Percentiles rank a stretch among this genome's conserved stretches.
Evolutionary conservation across 1,140 invertebrate species (phyloP).

Genomic region (Hypothenemus hampei): DNA sequence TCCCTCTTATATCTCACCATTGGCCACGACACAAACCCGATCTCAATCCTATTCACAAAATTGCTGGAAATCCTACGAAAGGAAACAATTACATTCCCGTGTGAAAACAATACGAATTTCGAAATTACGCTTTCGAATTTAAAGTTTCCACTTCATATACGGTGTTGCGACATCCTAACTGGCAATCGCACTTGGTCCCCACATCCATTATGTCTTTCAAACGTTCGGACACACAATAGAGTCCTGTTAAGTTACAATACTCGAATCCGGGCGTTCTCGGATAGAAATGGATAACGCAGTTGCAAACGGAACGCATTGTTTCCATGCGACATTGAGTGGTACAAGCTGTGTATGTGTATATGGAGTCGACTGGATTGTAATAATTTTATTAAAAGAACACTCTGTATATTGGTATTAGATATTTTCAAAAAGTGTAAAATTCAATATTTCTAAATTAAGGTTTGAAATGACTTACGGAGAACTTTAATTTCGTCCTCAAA

Average conservation of each 20-base stretch:
- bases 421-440: neutral
- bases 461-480: neutral
- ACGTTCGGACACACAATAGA: conserved; percentile 54
- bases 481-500: conserved; percentile 58
- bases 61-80: neutral
- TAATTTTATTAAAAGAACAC: no score
- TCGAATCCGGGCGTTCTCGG: conserved; percentile 48
- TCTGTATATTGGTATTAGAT: no score
- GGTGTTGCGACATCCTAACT: conserved; percentile 64
- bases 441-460: neutral
- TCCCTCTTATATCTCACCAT: conserved; percentile 68
- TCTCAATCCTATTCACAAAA: conserved; percentile 44
- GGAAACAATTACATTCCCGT: neutral
- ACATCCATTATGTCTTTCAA: conserved; percentile 54
- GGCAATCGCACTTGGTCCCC: conserved; percentile 57
- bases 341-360: conserved; percentile 64
- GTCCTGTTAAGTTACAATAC: conserved; percentile 53
- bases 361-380: conserved; percentile 51
- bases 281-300: conserved; percentile 65
- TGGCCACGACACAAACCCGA: conserved; percentile 65
- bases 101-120: no score
- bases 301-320: conserved; percentile 53
- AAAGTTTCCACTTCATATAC: conserved; percentile 55
- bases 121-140: neutral
- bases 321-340: conserved; percentile 65